Percentiles rank a stretch among this genome's conserved stretches.
These are phyloP conservation scores for Scortum barcoo DNA, from an alignment of 2,113 vertebrate genomes.

Conservation along the genomic window DNA sequence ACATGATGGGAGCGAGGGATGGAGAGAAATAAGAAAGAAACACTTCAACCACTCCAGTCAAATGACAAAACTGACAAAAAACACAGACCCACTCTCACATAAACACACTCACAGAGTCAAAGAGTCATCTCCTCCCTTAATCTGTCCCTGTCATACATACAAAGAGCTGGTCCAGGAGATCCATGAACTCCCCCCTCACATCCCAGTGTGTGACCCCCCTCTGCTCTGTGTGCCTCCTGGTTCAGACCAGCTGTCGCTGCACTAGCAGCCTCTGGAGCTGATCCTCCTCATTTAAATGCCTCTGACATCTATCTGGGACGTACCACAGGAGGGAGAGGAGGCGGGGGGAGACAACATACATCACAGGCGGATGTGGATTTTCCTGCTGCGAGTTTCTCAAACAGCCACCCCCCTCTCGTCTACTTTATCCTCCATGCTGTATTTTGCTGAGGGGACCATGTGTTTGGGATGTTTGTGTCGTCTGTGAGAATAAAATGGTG, in stretches of 20 bases:
- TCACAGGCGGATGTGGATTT: slow-evolving; percentile 26
- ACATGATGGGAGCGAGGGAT: slow-evolving; percentile 44
- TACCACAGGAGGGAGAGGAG: slow-evolving; percentile 77
- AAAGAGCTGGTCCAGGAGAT: slow-evolving; percentile 80
- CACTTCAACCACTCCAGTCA: slow-evolving; percentile 46
- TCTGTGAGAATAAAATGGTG: slow-evolving; percentile 47
- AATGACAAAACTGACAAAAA: slow-evolving; percentile 45
- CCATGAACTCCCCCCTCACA: slow-evolving; percentile 78
- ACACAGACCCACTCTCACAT: slow-evolving; percentile 33
- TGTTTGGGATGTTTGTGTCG: slow-evolving; percentile 66
- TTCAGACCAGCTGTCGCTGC: slow-evolving; percentile 84
- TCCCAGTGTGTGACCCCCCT: slow-evolving; percentile 70
- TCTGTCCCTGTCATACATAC: slow-evolving; percentile 81
- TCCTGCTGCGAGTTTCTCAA: slow-evolving; percentile 32
- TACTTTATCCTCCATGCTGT: slow-evolving; percentile 21
- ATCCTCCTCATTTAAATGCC: slow-evolving; percentile 85
- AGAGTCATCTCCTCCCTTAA: slow-evolving; percentile 58
- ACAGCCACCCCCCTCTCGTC: slow-evolving; percentile 33
- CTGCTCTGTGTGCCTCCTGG: slow-evolving; percentile 78
- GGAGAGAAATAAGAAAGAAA: slow-evolving; percentile 51
- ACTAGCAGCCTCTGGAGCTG: slow-evolving; percentile 81
- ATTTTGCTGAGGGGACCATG: slow-evolving; percentile 72
- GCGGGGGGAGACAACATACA: slow-evolving; percentile 50
- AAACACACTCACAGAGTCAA: slow-evolving; percentile 51
- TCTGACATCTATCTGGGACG: slow-evolving; percentile 83